These are phyloP conservation scores for Phalloptychus januarius DNA, from an alignment of 2,797 vertebrate genomes.

Conservation along the genomic window DNA sequence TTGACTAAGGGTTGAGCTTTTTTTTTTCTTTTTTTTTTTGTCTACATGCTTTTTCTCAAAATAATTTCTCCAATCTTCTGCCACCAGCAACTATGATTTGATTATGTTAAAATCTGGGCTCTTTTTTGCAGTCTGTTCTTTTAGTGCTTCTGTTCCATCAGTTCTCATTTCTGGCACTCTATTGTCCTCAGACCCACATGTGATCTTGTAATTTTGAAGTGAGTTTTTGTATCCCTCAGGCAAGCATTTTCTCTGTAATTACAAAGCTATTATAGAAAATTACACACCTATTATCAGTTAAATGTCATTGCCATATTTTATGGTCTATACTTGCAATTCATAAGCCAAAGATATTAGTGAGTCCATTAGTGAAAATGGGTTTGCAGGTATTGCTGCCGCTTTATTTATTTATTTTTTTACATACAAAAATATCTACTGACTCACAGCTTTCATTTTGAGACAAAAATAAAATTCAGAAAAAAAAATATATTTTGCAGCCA, in stretches of 20 bases:
- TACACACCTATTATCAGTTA: conserved; percentile 32
- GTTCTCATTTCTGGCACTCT: background rate
- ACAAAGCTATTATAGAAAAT: conserved; percentile 33
- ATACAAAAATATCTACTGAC: background rate
- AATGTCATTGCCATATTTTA: conserved; percentile 36
- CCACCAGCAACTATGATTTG: background rate
- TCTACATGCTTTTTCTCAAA: background rate
- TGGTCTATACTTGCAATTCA: conserved; percentile 27
- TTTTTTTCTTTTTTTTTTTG: background rate
- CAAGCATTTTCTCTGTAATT: conserved; percentile 31
- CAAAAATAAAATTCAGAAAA: background rate
- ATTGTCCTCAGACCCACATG: background rate
- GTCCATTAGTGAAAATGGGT: conserved; percentile 25
- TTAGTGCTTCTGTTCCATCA: conserved; percentile 7
- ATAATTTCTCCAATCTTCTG: background rate
- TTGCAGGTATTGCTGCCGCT: conserved; percentile 13
- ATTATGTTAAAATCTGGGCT: conserved; percentile 4
- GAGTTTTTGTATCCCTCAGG: conserved; percentile 24
- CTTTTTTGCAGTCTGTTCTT: background rate
- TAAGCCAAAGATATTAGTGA: conserved; percentile 22
- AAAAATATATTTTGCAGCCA: background rate
- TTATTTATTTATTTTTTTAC: background rate
- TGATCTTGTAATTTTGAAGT: conserved; percentile 22
- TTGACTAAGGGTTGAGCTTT: conserved; percentile 1
- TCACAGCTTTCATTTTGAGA: conserved; percentile 2